Evolutionary conservation across 2,113 vertebrate species (phyloP).

Genomic region (Bungarus multicinctus): DNA sequence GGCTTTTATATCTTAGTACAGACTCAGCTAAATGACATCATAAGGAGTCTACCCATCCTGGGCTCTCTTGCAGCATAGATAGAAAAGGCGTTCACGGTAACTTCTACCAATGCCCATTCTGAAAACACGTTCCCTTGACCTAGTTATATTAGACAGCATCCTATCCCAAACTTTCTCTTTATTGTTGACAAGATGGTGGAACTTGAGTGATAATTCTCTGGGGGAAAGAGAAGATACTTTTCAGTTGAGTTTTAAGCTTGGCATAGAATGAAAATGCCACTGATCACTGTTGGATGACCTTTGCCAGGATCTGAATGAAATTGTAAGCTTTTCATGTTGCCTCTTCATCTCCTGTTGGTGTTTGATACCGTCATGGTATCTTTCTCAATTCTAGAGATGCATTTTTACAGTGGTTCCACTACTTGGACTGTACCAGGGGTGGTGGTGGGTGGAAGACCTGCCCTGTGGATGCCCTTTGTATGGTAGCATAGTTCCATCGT

Average conservation of each 20-base stretch:
- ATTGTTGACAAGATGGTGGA: neutral
- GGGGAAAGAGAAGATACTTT: neutral
- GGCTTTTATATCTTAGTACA: too few species aligned
- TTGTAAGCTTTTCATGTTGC: neutral
- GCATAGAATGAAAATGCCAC: neutral
- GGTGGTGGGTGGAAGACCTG: neutral
- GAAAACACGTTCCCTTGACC: neutral
- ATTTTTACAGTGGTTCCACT: neutral
- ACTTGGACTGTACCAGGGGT: neutral
- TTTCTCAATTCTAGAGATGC: neutral
- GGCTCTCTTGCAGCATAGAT: too few species aligned
- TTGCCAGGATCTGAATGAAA: neutral
- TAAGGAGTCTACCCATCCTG: too few species aligned
- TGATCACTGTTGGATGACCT: neutral
- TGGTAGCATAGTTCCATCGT: neutral
- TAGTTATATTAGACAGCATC: neutral
- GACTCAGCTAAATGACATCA: too few species aligned
- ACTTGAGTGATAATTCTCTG: neutral
- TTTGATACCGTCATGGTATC: neutral
- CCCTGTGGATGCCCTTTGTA: neutral
- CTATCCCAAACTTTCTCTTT: neutral
- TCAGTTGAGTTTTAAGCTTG: neutral
- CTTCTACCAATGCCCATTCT: too few species aligned
- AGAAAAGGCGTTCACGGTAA: too few species aligned
- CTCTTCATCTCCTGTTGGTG: neutral